Percentiles rank a stretch among this genome's conserved stretches.
These are phyloP conservation scores for Aselliscus stoliczkanus DNA, from an alignment of 2,797 vertebrate species.

Conservation along the genomic window DNA sequence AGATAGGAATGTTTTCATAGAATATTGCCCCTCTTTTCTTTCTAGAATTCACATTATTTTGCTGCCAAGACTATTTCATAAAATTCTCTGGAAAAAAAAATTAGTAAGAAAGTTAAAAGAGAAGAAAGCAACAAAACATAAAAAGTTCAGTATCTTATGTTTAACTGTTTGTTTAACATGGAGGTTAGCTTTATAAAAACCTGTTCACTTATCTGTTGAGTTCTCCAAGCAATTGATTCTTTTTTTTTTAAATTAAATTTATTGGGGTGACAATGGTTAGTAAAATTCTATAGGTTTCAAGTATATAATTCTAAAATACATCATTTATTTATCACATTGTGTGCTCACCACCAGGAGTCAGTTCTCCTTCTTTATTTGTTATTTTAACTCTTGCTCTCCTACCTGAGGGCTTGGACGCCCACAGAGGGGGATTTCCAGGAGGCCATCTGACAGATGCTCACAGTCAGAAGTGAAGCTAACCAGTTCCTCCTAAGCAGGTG, in stretches of 20 bases:
- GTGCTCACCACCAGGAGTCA: too few relatives aligned
- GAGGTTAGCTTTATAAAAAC: background rate
- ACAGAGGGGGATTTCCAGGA: background rate
- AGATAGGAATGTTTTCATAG: background rate
- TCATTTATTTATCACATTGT: too few relatives aligned
- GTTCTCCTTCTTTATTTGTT: background rate
- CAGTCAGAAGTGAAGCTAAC: slow-evolving; percentile 7
- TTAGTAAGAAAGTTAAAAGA: background rate
- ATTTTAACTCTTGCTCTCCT: background rate
- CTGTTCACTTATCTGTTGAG: background rate
- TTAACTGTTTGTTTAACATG: background rate
- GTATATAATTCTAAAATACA: too few relatives aligned
- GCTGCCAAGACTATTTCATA: background rate
- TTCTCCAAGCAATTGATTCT: background rate
- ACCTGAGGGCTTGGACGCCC: background rate
- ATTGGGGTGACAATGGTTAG: too few relatives aligned
- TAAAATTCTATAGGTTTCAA: too few relatives aligned
- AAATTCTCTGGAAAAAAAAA: background rate
- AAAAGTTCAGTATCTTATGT: background rate
- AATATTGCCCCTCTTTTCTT: background rate
- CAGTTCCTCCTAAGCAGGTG: slow-evolving; percentile 52
- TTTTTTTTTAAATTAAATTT: too few relatives aligned
- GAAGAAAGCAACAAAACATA: background rate
- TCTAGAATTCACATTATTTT: background rate
- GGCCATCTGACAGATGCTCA: slow-evolving; percentile 61